Evolutionary conservation across 2,113 vertebrate genomes (phyloP), one percentile per base, ranked within the genome.

Genomic region (Ploceus nigricollis): DNA sequence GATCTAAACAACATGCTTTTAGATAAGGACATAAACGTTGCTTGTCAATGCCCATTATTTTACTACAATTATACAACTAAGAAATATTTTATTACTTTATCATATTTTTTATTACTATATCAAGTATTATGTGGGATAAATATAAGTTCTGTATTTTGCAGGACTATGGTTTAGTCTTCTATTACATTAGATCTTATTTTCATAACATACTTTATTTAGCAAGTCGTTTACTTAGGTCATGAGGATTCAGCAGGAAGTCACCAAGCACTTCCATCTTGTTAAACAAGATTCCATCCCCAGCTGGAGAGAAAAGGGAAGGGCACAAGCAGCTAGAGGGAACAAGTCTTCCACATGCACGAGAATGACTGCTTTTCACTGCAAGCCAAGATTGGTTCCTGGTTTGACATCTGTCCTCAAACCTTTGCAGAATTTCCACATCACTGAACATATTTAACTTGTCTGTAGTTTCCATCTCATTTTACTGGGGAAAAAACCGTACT

Each of bases 321-420:
- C 48, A 76, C n/a, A 37, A 93, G 61, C 31, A 72, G 22, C 53
- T 57, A 10, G 14, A 80, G 37, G 64, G 45, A 82, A 66, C 10
- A 50, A 54, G n/a, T 19, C 65, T 60, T 75, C 45, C 9, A 21
- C 35, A 47, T 0, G 1, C 0, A 0, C 0, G 0, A 65, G n/a
- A 84, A 77, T 0, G 0, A 63, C 37, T 73, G 47, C 30, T 64
- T 73, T 66, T 22, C 44, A 82, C 53, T 27, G 45, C 53, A 75
- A 79, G 66, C 35, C 56, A 88, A 95, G 39, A 40, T 16, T 45
- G 15, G 50, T 69, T 85, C 58, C 58, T 65, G 45, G 3, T 72
- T 86, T 54, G 70, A 82, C 69, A 64, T 45, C 68, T 69, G 37
- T 66, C 25, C 31, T 28, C 70, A 88, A 16, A 64, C n/a, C 31